A percentile compares a stretch with the other conserved stretches of the same genome.
Conservation (phyloP, 2,888 invertebrate genomes). For the Fissipunctia ypsillon region DNA sequence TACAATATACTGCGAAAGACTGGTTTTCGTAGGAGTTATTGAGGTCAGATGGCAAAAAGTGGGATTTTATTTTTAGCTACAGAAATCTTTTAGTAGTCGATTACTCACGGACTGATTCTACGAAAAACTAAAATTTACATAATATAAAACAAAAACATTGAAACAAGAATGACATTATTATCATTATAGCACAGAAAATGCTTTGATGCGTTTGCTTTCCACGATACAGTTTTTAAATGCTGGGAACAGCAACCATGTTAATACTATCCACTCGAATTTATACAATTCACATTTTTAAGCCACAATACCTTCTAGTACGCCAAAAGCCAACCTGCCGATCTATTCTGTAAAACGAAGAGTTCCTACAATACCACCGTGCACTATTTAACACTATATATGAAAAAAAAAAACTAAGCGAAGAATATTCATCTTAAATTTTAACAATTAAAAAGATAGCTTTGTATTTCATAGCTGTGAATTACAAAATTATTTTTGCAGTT, state of each 20-base stretch:
- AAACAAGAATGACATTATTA: not conserved
- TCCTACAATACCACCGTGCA: too few relatives aligned
- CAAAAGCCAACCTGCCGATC: not conserved
- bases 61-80: not conserved
- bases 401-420: too few relatives aligned
- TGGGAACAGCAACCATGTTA: not conserved
- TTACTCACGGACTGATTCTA: not conserved
- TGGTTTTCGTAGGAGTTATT: conserved; percentile 15
- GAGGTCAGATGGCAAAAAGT: not conserved
- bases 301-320: not conserved
- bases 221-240: not conserved
- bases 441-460: too few relatives aligned
- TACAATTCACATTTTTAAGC: not conserved
- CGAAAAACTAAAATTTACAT: not conserved
- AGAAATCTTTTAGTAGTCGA: not conserved
- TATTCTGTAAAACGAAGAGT: too few relatives aligned
- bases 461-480: too few relatives aligned
- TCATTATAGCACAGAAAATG: not conserved
- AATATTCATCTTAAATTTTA: too few relatives aligned
- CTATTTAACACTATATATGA: too few relatives aligned
- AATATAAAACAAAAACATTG: not conserved
- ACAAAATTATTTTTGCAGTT: too few relatives aligned
- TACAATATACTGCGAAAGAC: conserved; percentile 26
- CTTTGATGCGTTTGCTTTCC: not conserved
- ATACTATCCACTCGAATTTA: not conserved